These are phyloP conservation scores for Pomatostomus ruficeps DNA, from an alignment of 2,113 vertebrate genomes.

Conservation along the genomic window DNA sequence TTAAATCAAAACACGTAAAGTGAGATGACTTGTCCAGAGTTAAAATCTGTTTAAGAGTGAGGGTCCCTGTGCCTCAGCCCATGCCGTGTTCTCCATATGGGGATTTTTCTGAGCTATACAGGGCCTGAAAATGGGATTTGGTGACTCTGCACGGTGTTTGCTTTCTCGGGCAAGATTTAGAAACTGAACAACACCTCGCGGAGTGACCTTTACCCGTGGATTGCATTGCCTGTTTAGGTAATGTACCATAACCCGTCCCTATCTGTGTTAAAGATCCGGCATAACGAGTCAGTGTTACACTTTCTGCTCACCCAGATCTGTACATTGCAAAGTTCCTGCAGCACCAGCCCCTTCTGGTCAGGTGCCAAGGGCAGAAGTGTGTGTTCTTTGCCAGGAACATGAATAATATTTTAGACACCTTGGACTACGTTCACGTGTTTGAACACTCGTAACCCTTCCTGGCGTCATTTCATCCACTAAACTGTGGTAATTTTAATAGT, in stretches of 20 bases:
- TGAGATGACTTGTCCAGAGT: not conserved
- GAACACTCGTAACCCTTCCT: not conserved
- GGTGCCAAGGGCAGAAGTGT: not conserved
- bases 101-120: not conserved
- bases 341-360: not conserved
- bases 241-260: not conserved
- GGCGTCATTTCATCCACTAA: not conserved
- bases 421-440: not conserved
- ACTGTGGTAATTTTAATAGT: not conserved
- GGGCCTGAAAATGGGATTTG: not conserved
- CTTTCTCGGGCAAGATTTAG: not conserved
- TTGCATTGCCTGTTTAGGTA: not conserved
- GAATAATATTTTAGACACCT: not conserved
- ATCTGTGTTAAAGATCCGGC: not conserved
- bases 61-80: not conserved
- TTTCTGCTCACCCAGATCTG: not conserved
- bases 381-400: not conserved
- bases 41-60: not conserved
- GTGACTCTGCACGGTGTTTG: not conserved
- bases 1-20: not conserved
- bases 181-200: not conserved
- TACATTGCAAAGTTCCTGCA: not conserved
- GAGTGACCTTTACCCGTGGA: not conserved
- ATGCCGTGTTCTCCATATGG: rapidly evolving
- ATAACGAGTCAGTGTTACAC: not conserved